Evolutionary conservation across 2,113 vertebrate species (phyloP).

Genomic region (Smithornis capensis): DNA sequence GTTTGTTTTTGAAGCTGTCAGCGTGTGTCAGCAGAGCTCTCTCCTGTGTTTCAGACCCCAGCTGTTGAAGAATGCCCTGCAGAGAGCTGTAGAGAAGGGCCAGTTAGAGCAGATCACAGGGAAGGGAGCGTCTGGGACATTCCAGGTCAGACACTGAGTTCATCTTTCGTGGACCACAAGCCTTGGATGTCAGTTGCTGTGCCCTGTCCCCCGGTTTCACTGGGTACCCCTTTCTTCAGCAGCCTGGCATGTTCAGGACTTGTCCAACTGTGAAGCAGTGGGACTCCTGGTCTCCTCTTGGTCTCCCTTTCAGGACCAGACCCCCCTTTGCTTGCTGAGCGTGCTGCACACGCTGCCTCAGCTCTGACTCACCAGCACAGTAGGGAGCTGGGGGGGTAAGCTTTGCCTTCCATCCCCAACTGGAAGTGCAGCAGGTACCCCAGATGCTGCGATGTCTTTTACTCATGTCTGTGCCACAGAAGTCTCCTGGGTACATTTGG

Average conservation of each 20-base stretch:
- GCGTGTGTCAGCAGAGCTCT: conserved; percentile 34
- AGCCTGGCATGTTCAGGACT: neutral
- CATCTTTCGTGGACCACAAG: neutral
- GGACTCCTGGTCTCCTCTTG: neutral
- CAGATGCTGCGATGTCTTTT: neutral
- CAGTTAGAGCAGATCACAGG: conserved; percentile 97
- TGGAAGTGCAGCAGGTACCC: conserved; percentile 21
- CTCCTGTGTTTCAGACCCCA: conserved; percentile 82
- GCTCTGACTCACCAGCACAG: conserved; percentile 55
- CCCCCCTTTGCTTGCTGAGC: neutral
- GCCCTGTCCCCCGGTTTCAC: neutral
- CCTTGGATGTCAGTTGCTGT: neutral
- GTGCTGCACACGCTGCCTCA: neutral
- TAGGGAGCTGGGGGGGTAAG: conserved; percentile 44
- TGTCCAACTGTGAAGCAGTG: neutral
- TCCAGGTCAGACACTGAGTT: conserved; percentile 84
- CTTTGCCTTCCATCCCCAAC: neutral
- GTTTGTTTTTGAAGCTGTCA: conserved; percentile 28
- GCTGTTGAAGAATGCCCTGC: conserved; percentile 90
- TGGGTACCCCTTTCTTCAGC: neutral
- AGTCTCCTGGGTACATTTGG: conserved; percentile 5
- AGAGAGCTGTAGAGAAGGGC: conserved; percentile 92
- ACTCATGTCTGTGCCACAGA: neutral
- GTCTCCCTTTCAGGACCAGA: neutral
- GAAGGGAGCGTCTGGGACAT: conserved; percentile 94